Evolutionary conservation across 1,140 invertebrate genomes (phyloP), one percentile per base, ranked within the genome.

Genomic region (Ctenoplectra terminalis): DNA sequence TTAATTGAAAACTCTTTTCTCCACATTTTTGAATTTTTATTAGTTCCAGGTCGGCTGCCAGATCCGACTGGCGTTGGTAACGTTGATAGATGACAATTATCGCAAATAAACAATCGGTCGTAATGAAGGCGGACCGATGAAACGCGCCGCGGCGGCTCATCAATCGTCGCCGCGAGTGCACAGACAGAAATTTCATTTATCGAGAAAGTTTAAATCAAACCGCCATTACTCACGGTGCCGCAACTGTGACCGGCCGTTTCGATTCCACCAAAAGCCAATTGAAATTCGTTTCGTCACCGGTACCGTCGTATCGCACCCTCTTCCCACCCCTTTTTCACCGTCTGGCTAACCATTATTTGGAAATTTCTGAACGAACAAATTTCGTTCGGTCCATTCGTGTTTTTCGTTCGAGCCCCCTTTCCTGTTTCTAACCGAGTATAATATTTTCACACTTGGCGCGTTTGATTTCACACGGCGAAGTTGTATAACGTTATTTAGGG

Each of bases 151-250:
- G 43, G 40, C n/a, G 54, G 52, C 61, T 84, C 85, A 87, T 87
- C 81, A 87, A 84, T 87, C 82, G 85, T 87, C 34, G 60, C 67
- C 70, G 74, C 67, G 37, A 50, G 48, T 56, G 79, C 60, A 43
- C 43, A 54, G 78, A 87, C 74, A 82, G 82, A 82, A 76, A 87
- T 88, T 88, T 88, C 86, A 85, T 87, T 88, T 87, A 87, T 88
- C 82, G 79, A 85, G 70, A 76, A 87, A 85, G 83, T 83, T 88
- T 76, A 87, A 88, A 88, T 87, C 71, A 87, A 88, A 88, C 86
- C 75, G 83, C 71, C 87, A 85, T 88, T 87, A 87, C 83, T 87
- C 86, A 85, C 61, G 58, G 74, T 37, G 78, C 66, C n/a, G 71
- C 82, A 82, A 80, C 86, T 85, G 85, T 84, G 86, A 85, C 70